Evolutionary conservation across 2,113 vertebrate genomes (phyloP), one percentile per base, ranked within the genome.

Genomic region (Varanus salvator): DNA sequence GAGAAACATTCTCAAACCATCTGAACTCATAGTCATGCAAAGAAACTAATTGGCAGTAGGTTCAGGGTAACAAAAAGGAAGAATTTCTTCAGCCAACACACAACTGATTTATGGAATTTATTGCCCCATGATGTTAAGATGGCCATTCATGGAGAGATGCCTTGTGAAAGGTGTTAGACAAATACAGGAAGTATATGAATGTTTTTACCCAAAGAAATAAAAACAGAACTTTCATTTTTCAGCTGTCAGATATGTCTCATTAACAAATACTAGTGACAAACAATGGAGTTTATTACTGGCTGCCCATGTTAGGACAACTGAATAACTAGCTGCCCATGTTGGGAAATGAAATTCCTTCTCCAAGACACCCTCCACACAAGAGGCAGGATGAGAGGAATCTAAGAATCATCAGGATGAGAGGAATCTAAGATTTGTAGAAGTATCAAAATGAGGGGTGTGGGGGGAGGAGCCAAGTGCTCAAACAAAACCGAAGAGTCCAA

Each of bases 111-210:
- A 60, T 25, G 1, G 50, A 81, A 81, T 83, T 64, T 11, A 64
- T 83, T 83, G n/a, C 80, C 34, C n/a, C 52, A 83, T n/a, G 57
- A 83, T 34, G 80, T 38, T 83, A n/a, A 38, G 54, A 64, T 83
- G 57, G 23, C n/a, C 31, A 14, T 57, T 11, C 23, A n/a, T 31
- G 7, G 34, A 57, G 4, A 80, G 78, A 80, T 80, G 31, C 54
- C 57, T 83, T 64, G 64, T 64, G 64, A 83, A 83, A 60, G 21
- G 27, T 8, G 54, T 80, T 80, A n/a, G 8, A 57, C 27, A n/a
- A 81, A 81, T 19, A 21, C 52, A 21, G 17, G 17, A n/a, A 81
- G 31, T 11, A 54, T 3, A 21, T 29, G 52, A n/a, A 52, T 81
- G 21, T 57, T 27, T 34, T 19, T 81, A 27, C 38, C 76, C 27